Conservation (phyloP, 2,888 invertebrate species). For the Leptopilina syphax region DNA sequence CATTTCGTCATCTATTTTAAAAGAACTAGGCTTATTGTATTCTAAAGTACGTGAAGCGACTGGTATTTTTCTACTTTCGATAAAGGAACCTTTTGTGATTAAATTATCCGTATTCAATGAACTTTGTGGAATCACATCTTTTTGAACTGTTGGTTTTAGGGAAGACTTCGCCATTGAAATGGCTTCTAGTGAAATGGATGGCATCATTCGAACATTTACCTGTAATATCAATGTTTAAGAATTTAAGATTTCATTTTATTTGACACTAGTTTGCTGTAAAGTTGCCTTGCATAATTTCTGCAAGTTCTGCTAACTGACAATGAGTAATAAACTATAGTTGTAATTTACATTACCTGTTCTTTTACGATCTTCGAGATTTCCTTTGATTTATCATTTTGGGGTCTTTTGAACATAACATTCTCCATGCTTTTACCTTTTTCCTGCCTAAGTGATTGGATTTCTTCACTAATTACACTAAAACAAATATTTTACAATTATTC, state of each 20-base stretch:
- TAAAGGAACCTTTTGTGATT: conserved; percentile 50
- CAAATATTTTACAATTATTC: not conserved
- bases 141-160: conserved; percentile 28
- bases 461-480: conserved; percentile 14
- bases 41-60: conserved; percentile 63
- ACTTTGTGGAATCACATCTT: conserved; percentile 44
- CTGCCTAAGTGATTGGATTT: not conserved
- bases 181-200: conserved; percentile 62
- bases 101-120: conserved; percentile 50
- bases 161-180: conserved; percentile 64
- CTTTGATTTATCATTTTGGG: conserved; percentile 79
- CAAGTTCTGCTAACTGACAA: no score
- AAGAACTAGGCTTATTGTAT: conserved; percentile 43
- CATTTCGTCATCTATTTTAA: conserved; percentile 22
- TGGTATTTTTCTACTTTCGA: conserved; percentile 54
- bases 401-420: conserved; percentile 76
- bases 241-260: no score
- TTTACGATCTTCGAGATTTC: conserved; percentile 80
- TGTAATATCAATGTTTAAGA: conserved; percentile 42
- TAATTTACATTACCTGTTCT: conserved; percentile 75
- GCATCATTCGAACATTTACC: no score
- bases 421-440: conserved; percentile 57
- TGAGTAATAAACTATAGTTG: no score
- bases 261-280: no score
- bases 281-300: no score